Conservation (phyloP, 2,888 invertebrate genomes). For the Spodoptera littoralis region DNA sequence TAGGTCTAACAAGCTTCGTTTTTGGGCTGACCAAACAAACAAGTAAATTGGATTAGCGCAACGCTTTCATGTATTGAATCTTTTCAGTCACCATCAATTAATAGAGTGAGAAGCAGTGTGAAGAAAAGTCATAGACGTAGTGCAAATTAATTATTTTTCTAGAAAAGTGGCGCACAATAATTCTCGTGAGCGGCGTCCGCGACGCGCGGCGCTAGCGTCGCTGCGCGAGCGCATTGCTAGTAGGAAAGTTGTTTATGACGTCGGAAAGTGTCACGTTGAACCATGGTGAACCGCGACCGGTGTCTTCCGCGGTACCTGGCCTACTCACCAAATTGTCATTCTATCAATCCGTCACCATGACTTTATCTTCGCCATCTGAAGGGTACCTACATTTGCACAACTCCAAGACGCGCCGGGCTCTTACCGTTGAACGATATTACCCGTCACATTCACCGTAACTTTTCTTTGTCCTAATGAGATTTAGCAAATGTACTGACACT, state of each 20-base stretch:
- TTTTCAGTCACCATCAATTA: constrained; percentile 57
- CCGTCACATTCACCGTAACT: constrained; percentile 67
- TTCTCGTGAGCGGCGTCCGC: constrained; percentile 71
- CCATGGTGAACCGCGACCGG: constrained; percentile 85
- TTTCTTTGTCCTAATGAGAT: constrained; percentile 66
- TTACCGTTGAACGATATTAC: constrained; percentile 72
- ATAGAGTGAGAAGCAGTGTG: constrained; percentile 66
- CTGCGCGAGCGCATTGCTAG: constrained; percentile 83
- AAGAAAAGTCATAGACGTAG: constrained; percentile 75
- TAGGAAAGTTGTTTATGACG: constrained; percentile 89
- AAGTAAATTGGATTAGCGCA: constrained; percentile 29
- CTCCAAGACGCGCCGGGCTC: constrained; percentile 65
- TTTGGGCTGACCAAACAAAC: constrained; percentile 22
- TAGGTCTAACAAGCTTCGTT: constrained; percentile 39
- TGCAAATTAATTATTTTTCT: constrained; percentile 77
- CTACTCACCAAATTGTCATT: constrained; percentile 88
- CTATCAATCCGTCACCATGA: constrained; percentile 86
- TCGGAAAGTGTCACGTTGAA: constrained; percentile 89
- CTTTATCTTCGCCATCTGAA: constrained; percentile 81
- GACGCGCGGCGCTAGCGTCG: constrained; percentile 69
- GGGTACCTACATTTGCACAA: constrained; percentile 68
- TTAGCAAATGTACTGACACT: constrained; percentile 52
- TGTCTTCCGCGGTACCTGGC: constrained; percentile 84
- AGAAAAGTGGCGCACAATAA: constrained; percentile 81
- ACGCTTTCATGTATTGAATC: constrained; percentile 46